phyloP scores from a whole-genome alignment of 2,888 invertebrate genomes.

The Terebella lapidaria region DNA sequence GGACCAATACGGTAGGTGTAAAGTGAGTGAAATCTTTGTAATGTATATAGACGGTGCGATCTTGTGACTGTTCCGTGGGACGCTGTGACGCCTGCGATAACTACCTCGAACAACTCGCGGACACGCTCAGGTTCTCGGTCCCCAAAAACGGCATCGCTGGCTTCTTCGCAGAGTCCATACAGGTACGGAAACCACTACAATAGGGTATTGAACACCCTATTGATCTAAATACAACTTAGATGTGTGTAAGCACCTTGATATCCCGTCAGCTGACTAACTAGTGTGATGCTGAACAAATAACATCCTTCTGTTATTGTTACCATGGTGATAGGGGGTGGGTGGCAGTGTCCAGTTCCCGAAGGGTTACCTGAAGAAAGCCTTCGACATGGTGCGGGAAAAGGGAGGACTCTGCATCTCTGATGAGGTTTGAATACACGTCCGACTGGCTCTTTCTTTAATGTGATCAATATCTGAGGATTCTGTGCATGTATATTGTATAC shows the following conservation, averaged over 20 bases:
- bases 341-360: slow-evolving; percentile 89
- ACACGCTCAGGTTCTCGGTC: slow-evolving; percentile 72
- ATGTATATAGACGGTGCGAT: slow-evolving; percentile 21
- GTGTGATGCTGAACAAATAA: not conserved
- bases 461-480: not conserved
- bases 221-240: no score
- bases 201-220: no score
- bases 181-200: no score
- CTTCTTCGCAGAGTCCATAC: slow-evolving; percentile 91
- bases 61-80: slow-evolving; percentile 40
- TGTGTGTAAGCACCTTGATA: no score
- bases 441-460: no score
- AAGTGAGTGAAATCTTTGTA: no score
- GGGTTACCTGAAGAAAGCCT: slow-evolving; percentile 76
- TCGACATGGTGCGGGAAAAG: slow-evolving; percentile 69
- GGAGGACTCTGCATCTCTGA: slow-evolving; percentile 89
- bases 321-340: slow-evolving; percentile 75
- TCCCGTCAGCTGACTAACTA: not conserved
- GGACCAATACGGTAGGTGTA: no score
- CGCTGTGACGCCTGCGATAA: slow-evolving; percentile 63
- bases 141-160: slow-evolving; percentile 76
- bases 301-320: not conserved
- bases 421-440: no score
- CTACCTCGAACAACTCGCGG: slow-evolving; percentile 77
- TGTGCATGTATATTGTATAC: no score